These are phyloP conservation scores for Chelonoidis abingdonii DNA, from an alignment of 2,113 vertebrate genomes.

Conservation along the genomic window DNA sequence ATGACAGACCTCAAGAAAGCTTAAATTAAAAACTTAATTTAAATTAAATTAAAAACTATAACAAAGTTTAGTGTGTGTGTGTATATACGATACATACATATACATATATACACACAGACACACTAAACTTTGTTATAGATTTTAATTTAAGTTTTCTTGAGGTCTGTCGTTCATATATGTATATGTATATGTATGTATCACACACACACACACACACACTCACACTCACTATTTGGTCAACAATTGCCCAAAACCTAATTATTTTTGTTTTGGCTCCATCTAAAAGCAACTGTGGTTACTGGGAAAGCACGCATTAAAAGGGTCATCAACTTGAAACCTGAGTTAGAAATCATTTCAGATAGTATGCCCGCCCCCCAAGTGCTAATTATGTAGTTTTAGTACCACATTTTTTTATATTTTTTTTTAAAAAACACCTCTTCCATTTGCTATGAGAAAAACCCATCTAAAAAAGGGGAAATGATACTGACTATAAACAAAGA, in stretches of 20 bases:
- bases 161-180: too few relatives aligned
- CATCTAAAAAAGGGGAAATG: not conserved
- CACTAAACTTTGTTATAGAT: too few relatives aligned
- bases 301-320: not conserved
- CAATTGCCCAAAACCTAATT: not conserved
- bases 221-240: not conserved
- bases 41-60: not conserved
- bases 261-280: not conserved
- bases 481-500: not conserved
- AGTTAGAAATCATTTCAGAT: not conserved
- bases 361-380: not conserved
- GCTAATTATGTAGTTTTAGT: not conserved
- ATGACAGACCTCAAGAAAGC: not conserved
- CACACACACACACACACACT: too few relatives aligned
- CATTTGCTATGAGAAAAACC: not conserved
- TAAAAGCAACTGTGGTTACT: not conserved
- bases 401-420: not conserved
- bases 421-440: not conserved
- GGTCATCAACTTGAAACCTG: not conserved
- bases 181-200: too few relatives aligned
- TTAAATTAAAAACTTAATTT: not conserved
- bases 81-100: too few relatives aligned
- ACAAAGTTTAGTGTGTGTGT: not conserved
- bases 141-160: too few relatives aligned
- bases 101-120: too few relatives aligned